Conservation (phyloP, 2,888 invertebrate genomes). For the Trisateles emortualis region DNA sequence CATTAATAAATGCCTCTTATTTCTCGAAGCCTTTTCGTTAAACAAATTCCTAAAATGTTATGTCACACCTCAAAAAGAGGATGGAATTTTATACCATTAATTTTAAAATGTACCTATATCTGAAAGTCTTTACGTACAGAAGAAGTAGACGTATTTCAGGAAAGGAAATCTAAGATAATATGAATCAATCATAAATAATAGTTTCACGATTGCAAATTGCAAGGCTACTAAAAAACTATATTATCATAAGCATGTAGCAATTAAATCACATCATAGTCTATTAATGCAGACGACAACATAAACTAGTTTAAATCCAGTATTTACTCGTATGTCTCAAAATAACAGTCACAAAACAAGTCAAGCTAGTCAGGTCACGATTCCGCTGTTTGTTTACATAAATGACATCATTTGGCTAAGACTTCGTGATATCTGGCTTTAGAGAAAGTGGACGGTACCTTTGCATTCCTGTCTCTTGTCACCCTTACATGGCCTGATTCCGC, state of each 20-base stretch:
- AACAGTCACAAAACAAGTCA: constrained; percentile 9
- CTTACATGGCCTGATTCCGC: constrained; percentile 61
- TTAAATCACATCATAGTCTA: constrained; percentile 9
- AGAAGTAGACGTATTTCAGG: no score
- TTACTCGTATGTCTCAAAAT: not conserved
- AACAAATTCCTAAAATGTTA: no score
- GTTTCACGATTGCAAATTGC: no score
- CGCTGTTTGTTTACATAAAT: constrained; percentile 52
- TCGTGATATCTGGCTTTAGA: constrained; percentile 52
- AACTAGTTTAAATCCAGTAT: constrained; percentile 12
- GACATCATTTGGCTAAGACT: constrained; percentile 46
- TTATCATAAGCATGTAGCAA: not conserved
- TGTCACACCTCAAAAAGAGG: no score
- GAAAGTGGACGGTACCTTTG: constrained; percentile 60
- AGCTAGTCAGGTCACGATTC: constrained; percentile 52
- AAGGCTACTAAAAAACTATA: not conserved
- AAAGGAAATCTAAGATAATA: no score
- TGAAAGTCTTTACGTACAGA: no score
- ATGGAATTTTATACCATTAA: no score
- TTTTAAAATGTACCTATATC: no score
- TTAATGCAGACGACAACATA: not conserved
- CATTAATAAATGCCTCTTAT: no score
- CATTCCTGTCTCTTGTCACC: constrained; percentile 38
- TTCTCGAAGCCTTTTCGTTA: no score
- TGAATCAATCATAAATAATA: no score